Percentiles rank a stretch among this genome's conserved stretches.
phyloP scores from a whole-genome alignment of 2,888 invertebrate species.

The Torymus aiolomorphi region DNA sequence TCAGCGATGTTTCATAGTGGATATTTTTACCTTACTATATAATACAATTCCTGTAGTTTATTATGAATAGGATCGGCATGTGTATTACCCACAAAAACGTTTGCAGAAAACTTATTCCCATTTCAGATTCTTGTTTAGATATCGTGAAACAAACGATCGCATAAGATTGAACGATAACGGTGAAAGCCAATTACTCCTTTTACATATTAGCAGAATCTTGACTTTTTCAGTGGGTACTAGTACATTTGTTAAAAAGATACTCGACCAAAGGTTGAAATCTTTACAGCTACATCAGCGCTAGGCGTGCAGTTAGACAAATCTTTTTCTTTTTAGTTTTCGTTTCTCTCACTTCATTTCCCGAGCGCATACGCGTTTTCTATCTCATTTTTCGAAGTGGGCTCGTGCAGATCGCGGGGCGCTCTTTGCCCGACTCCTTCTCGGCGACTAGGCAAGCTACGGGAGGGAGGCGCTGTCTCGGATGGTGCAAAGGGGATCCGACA shows the following conservation, averaged over 20 bases:
- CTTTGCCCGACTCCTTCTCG: conserved; percentile 50
- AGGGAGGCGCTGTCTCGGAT: conserved; percentile 63
- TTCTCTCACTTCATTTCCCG: background rate
- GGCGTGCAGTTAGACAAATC: conserved; percentile 1
- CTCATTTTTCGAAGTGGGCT: background rate
- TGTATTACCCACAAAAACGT: background rate
- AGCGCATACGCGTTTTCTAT: conserved; percentile 13
- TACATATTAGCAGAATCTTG: conserved; percentile 28
- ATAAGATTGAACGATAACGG: conserved; percentile 35
- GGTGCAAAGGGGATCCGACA: conserved; percentile 70
- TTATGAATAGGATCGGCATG: too few species aligned
- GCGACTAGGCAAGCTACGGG: conserved; percentile 23
- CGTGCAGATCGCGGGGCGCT: conserved; percentile 35
- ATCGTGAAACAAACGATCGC: conserved; percentile 38
- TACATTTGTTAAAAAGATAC: too few species aligned
- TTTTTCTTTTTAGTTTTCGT: conserved; percentile 18
- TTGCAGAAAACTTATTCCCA: conserved; percentile 23
- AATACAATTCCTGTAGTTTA: too few species aligned
- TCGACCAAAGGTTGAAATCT: conserved; percentile 20
- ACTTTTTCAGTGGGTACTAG: too few species aligned
- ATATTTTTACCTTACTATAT: too few species aligned
- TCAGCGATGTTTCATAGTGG: too few species aligned
- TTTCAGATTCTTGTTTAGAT: conserved; percentile 56
- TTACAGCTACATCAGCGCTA: background rate
- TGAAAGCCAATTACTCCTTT: conserved; percentile 6